These are phyloP conservation scores for Protodeltote pygarga DNA, from an alignment of 2,888 invertebrate genomes.

Conservation along the genomic window DNA sequence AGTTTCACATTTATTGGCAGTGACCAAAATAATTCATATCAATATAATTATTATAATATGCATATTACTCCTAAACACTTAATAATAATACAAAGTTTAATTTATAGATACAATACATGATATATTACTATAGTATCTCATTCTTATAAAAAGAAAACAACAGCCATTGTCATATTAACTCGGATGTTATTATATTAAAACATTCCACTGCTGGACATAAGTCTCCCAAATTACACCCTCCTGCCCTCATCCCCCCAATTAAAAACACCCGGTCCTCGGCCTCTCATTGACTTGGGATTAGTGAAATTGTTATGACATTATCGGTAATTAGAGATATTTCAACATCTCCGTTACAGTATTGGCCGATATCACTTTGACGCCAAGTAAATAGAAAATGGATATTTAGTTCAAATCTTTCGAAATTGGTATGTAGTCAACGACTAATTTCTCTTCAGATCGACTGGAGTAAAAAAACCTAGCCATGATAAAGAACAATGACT, in stretches of 20 bases:
- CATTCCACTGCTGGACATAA: too few relatives aligned
- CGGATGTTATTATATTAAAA: too few relatives aligned
- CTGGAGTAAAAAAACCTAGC: conserved; percentile 5
- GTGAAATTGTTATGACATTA: conserved; percentile 15
- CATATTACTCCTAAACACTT: conserved; percentile 2
- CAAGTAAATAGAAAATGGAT: conserved; percentile 22
- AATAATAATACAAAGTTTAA: background rate
- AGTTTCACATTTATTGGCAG: conserved; percentile 26
- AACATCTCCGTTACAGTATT: conserved; percentile 16
- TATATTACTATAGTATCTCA: too few relatives aligned
- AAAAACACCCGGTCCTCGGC: too few relatives aligned
- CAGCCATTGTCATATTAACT: too few relatives aligned
- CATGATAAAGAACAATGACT: conserved; percentile 6
- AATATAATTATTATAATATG: too few relatives aligned
- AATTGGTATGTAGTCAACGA: conserved; percentile 16
- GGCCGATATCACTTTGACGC: conserved; percentile 20
- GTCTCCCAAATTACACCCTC: too few relatives aligned
- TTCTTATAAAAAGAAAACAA: conserved; percentile 4
- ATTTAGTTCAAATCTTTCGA: conserved; percentile 35
- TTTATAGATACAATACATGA: too few relatives aligned
- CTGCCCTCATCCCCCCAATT: too few relatives aligned
- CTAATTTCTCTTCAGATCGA: conserved; percentile 27
- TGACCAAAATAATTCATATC: conserved; percentile 6
- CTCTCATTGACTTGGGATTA: conserved; percentile 11
- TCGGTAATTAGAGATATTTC: conserved; percentile 24